Evolutionary conservation across 2,797 vertebrate species (phyloP), one percentile per base, ranked within the genome.

Genomic region (Parotocinclus haroldoi): DNA sequence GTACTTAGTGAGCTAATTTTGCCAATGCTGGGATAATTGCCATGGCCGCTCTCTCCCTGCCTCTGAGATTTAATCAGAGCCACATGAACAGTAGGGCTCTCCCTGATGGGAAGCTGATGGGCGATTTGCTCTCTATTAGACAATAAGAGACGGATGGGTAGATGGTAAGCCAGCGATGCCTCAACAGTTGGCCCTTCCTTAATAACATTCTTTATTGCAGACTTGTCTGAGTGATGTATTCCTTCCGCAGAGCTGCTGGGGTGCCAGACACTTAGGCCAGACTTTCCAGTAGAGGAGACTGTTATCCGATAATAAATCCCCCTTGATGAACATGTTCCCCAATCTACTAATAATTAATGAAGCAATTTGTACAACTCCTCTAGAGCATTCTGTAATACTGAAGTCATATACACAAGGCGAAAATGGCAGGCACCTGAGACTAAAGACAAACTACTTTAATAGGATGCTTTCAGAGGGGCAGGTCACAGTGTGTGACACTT

Each of bases 81-180:
- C 48, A 48, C 60, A 58, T 13, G 65, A 63, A 64, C 58, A 51
- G 17, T 58, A 59, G 48, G 70, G 55, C 82, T 83, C 75, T 71
- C 57, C 65, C 67, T 83, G 70, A 84, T 79, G 76, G 75, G 65
- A 54, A 56, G 74, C 69, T 82, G 73, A 80, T 81, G 83, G 83
- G 81, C 68, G 79, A 83, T 85, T 83, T 83, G 69, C 83, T 81
- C 82, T 81, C 77, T 82, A 83, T 85, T 84, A 83, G 55, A 72
- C 69, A 38, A 58, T 7, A 9, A 75, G 71, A 80, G 74, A 83
- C 60, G 36, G 46, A 69, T 75, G 54, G 63, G 45, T 54, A 45
- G 60, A 68, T 45, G 62, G 62, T 65, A 40, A 49, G 37, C 68
- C n/a, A 9, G 51, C 46, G 19, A 64, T 68, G 60, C 39, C 64